Evolutionary conservation across 1,140 invertebrate species (phyloP), one percentile per base, ranked within the genome.

Genomic region (Temnothorax nylanderi): DNA sequence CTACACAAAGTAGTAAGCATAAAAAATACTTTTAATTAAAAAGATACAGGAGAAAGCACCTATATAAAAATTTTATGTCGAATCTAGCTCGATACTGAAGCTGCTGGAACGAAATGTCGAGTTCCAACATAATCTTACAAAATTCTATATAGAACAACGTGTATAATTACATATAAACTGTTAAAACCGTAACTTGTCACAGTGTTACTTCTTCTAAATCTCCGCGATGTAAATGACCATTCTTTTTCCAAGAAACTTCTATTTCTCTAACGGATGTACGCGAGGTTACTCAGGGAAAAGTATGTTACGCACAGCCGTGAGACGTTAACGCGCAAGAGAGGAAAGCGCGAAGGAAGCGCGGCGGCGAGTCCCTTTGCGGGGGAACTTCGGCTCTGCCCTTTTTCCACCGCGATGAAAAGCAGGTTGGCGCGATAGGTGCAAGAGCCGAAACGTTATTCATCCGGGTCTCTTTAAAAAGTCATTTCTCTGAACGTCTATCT

Each of bases 401-500:
- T 85, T 85, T 37, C 13, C 58, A 41, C 5, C 49, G 18, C 44
- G 21, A 78, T 67, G 87, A 75, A 88, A 88, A 60, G 82, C 72
- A 60, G 65, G 51, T 85, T 76, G 86, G 67, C 67, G 86, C 75
- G 82, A 65, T 77, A 88, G 77, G 87, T 88, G 87, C 81, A 76
- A 71, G 84, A 75, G 41, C 88, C 88, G 62, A 89, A 89, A 89
- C 81, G 76, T 62, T 85, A 86, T 89, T 89, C 88, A 89, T 67
- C 72, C 88, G 87, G 67, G 88, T 85, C 71, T 89, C 86, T 89
- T 89, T 89, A 75, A 54, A 82, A 62, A 82, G 76, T 86, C 87
- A 84, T 89, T 89, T 89, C 85, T 89, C 87, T 89, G 64, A 87
- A 86, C 87, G 88, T 89, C 88, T 82, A 87, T 87, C 88, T 87